Base-by-base conservation (phyloP, 2,113 vertebrate species). In the Nothocercus nigrocapillus region DNA sequence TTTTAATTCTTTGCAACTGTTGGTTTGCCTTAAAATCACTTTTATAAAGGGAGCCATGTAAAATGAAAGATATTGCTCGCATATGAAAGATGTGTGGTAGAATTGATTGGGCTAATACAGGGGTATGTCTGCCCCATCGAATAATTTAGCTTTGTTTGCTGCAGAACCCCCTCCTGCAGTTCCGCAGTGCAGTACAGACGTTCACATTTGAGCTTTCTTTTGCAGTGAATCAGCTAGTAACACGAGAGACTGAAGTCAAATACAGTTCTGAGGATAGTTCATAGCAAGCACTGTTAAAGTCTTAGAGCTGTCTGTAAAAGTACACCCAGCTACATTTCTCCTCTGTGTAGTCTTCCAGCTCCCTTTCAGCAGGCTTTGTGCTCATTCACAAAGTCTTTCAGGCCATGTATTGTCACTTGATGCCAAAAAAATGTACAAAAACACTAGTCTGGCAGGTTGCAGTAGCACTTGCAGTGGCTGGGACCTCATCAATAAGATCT, bases 241-340 rank as follows among this genome's bases (percentile, higher is more conserved):
- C 6, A 7, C 0, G 0, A 34, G 30, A 67, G 47, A 53, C 7
- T 44, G 44, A 68, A 38, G 14, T 75, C 1, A 0, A 9, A 8
- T 19, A 3, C 2, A 11, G 22, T 56, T 73, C 30, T 67, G 21
- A 67, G 20, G 20, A 3, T 63, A 68, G 47, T 64, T 79, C 40
- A 9, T 75, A 5, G 5, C 61, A 30, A 75, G 74, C 17, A 5
- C 13, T 53, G 4, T 42, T 63, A 30, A 2, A 68, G 42, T 22
- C 54, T 45, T 59, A 49, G 21, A 49, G 49, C 21, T 7, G 38
- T 70, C 63, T 70, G 1, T 70, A 44, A 58, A 40, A 75, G 47
- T 7, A 17, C 27, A 12, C 36, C 13, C 38, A 10, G 32, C 27
- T 80, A 17, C 27, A 2, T 13, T 45, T 5, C 53, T 30, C 21